Base-by-base conservation (phyloP, 2,888 invertebrate genomes). In the Heliconius sara region DNA sequence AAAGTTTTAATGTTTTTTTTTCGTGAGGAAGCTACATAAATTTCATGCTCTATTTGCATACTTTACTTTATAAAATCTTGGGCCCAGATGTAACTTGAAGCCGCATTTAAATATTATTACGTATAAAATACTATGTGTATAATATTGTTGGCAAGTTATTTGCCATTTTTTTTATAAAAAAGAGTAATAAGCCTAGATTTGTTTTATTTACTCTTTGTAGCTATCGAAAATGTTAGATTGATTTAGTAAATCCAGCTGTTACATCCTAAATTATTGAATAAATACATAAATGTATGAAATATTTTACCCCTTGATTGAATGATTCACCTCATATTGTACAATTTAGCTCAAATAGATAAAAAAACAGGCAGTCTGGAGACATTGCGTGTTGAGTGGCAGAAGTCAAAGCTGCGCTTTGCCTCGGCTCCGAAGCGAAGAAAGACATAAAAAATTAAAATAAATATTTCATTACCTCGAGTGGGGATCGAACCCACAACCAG, bases 1-100 rank as follows among this genome's bases (percentile, higher is more conserved):
- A 63, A 67, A 68, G 67, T 30, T 34, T 30, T 25, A 77, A 68
- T 70, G 63, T 70, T 25, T 39, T 77, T 77, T 63, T 60, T 63
- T 43, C 60, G 68, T 43, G 52, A 12, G n/a, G n/a, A 68, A 77
- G 63, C 71, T 30, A 60, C 77, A 77, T 57, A 68, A 63, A 71
- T 68, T 70, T 71, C 63, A 71, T 71, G 71, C 77, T 71, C 25
- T 52, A 63, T 77, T 77, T 72, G 65, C 63, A 77, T 68, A 68
- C 39, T 68, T 68, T 68, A 68, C 68, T 39, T 39, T n/a, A n/a
- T 39, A 39, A 39, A 68, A 39, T n/a, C n/a, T 39, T 68, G 39
- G 68, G 22, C n/a, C 39, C 68, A 70, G 43, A 70, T 70, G n/a
- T 39, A 43, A 70, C 39, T 70, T 43, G 43, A 2, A 16, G n/a